Evolutionary conservation across 2,888 invertebrate species (phyloP), one percentile per base, ranked within the genome.

Genomic region (Caenorhabditis wallacei): DNA sequence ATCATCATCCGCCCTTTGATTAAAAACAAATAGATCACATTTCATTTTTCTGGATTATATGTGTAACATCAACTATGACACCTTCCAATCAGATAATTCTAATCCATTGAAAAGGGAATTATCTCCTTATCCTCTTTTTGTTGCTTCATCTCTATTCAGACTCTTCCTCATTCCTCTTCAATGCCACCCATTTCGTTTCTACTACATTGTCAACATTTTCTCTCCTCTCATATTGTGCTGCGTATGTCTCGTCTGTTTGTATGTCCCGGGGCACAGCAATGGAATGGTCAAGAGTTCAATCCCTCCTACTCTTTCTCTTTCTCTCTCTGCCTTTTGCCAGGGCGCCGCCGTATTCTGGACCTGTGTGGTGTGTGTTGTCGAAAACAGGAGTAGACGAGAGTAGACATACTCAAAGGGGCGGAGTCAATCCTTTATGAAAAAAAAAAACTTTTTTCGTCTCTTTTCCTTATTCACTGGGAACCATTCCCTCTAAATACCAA

Each of bases 271-370:
- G 26, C 66, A 30, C 22, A 30, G 30, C 30, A 48, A 13, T 48
- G 48, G 63, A 56, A 57, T 48, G 72, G 72, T 72, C 72, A 72
- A 72, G 72, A 72, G 72, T 72, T 72, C 72, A 72, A 53, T 61
- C 24, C 63, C 46, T 66, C 51, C 66, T n/a, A 48, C 51, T 63
- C 46, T 46, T n/a, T n/a, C n/a, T n/a, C n/a, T n/a, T n/a, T n/a
- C n/a, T n/a, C n/a, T n/a, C n/a, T n/a, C n/a, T n/a, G n/a, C n/a
- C n/a, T n/a, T n/a, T n/a, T 30, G n/a, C 35, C 46, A 24, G 20
- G 48, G 63, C 64, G 48, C 35, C 48, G 13, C 35, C 37, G 10
- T 18, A 30, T 8, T 35, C 56, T 48, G 63, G 63, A 63, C 48
- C 63, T 46, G 26, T 20, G n/a, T 51, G 30, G 51, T 66, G 51